Percentiles rank a stretch among this genome's conserved stretches.
phyloP scores from a whole-genome alignment of 2,888 invertebrate species.

The Aphodius sticticus region DNA sequence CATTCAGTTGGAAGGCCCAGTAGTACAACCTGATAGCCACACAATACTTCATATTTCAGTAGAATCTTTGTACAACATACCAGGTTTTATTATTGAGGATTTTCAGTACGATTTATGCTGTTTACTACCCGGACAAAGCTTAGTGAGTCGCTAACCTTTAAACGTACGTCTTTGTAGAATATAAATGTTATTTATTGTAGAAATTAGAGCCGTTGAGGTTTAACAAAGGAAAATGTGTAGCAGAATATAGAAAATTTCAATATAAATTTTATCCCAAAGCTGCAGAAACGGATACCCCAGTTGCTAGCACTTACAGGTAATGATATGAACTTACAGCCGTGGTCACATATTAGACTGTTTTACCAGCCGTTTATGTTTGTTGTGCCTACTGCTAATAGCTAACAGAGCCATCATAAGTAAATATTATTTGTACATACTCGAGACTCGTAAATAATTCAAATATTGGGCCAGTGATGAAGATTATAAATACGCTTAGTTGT shows the following conservation, averaged over 20 bases:
- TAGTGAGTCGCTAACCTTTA: constrained; percentile 7
- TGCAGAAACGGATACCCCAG: constrained; percentile 43
- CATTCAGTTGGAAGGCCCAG: constrained; percentile 45
- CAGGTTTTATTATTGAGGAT: constrained; percentile 45
- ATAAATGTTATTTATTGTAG: constrained; percentile 32
- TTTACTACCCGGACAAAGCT: constrained; percentile 24
- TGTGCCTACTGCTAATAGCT: no score
- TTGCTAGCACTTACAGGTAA: constrained; percentile 49
- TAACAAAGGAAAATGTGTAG: constrained; percentile 45
- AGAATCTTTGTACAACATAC: constrained; percentile 56
- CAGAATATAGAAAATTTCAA: constrained; percentile 41
- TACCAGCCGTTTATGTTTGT: no score
- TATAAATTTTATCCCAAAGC: constrained; percentile 51
- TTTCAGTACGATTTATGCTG: constrained; percentile 49
- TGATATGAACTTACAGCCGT: no score
- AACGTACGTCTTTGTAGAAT: background rate
- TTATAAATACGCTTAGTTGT: no score
- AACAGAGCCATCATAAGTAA: no score
- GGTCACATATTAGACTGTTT: no score
- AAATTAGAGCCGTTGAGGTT: constrained; percentile 45
- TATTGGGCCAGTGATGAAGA: no score
- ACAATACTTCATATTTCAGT: constrained; percentile 52
- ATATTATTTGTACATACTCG: no score
- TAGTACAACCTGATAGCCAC: constrained; percentile 37
- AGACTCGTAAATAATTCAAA: no score